Conservation (phyloP, 2,797 vertebrate genomes). For the Thalassophryne amazonica region DNA sequence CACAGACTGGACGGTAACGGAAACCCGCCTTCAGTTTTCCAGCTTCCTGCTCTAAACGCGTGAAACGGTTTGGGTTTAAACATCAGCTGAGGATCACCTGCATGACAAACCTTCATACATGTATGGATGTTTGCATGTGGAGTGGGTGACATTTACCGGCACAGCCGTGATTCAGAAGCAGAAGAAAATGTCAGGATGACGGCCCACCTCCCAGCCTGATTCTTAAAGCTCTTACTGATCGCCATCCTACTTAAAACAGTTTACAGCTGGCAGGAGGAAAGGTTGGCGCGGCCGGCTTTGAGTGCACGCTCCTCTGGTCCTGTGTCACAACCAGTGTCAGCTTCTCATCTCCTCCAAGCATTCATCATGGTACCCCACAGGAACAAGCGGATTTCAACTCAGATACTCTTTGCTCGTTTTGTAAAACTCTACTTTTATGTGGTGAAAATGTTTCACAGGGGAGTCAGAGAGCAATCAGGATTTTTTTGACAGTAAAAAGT, state of each 20-base stretch:
- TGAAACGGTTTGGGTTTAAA: conserved; percentile 9
- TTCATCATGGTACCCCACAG: conserved; percentile 72
- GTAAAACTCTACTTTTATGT: conserved; percentile 25
- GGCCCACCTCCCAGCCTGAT: conserved; percentile 49
- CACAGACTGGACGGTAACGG: no score
- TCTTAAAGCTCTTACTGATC: conserved; percentile 61
- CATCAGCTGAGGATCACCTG: conserved; percentile 15
- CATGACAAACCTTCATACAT: conserved; percentile 24
- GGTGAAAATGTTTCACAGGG: conserved; percentile 32
- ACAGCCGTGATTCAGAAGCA: conserved; percentile 59
- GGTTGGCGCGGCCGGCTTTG: conserved; percentile 50
- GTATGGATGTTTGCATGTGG: conserved; percentile 37
- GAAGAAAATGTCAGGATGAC: conserved; percentile 65
- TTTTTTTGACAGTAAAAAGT: no score
- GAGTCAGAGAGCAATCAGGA: conserved; percentile 42
- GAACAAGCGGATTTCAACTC: conserved; percentile 78
- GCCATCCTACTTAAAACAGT: conserved; percentile 70
- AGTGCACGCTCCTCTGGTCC: conserved; percentile 44
- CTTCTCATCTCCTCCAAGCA: no score
- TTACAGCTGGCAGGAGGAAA: conserved; percentile 47
- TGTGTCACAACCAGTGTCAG: conserved; percentile 61
- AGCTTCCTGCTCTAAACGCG: no score
- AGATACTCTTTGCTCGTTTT: conserved; percentile 70
- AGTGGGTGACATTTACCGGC: conserved; percentile 54
- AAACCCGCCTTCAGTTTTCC: no score